A percentile compares a stretch with the other conserved stretches of the same genome.
Conservation (phyloP, 2,113 vertebrate species). For the Abramis brama region DNA sequence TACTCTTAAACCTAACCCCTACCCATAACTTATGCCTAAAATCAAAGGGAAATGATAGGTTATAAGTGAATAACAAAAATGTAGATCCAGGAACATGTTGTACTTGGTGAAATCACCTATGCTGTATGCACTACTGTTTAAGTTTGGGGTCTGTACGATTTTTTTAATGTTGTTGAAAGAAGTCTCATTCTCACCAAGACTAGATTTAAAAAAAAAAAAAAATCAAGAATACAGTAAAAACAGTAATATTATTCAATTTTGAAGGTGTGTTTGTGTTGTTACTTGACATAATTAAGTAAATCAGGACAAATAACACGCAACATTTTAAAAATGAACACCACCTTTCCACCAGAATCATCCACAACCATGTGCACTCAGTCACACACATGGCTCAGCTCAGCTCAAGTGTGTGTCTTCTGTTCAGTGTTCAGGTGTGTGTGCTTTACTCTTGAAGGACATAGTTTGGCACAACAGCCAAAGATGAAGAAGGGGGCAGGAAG, state of each 20-base stretch:
- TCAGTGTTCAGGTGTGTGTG: constrained; percentile 20
- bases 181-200: not conserved
- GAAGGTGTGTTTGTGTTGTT: no score
- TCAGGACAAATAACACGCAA: no score
- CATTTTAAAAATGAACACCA: not conserved
- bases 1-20: no score
- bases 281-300: no score
- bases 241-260: not conserved
- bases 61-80: no score
- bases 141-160: not conserved
- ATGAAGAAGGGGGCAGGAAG: constrained; percentile 22
- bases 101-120: no score
- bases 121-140: not conserved
- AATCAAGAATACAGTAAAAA: not conserved
- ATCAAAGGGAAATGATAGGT: no score
- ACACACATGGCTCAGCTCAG: not conserved
- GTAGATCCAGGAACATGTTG: no score
- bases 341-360: not conserved
- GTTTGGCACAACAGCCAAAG: constrained; percentile 26
- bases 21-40: no score
- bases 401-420: not conserved
- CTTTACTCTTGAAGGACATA: not conserved
- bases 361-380: no score
- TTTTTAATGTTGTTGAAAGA: not conserved
- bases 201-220: not conserved